Percentiles rank a stretch among this genome's conserved stretches.
These are phyloP conservation scores for Netelia virgata DNA, from an alignment of 2,888 invertebrate genomes.

Conservation along the genomic window DNA sequence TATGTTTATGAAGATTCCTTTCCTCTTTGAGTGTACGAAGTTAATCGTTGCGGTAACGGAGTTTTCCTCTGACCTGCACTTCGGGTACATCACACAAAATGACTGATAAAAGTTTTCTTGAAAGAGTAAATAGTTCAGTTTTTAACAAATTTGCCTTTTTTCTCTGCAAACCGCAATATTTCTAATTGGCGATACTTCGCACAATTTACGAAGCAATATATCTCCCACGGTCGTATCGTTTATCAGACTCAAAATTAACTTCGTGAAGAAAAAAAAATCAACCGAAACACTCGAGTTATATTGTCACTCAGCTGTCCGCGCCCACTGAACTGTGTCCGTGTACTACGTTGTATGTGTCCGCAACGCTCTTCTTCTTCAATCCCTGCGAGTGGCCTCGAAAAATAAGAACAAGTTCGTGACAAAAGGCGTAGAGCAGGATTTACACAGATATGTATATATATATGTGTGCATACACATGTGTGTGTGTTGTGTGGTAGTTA, in stretches of 20 bases:
- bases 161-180: background rate
- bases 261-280: background rate
- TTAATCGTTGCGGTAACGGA: slow-evolving; percentile 87
- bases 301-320: slow-evolving; percentile 7
- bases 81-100: slow-evolving; percentile 84
- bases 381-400: slow-evolving; percentile 7
- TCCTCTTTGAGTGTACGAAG: slow-evolving; percentile 92
- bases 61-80: slow-evolving; percentile 80
- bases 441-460: slow-evolving; percentile 1
- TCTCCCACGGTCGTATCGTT: too few relatives aligned
- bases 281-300: background rate
- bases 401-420: slow-evolving; percentile 36
- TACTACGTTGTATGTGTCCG: background rate
- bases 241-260: too few relatives aligned
- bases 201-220: too few relatives aligned
- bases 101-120: slow-evolving; percentile 67
- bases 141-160: background rate
- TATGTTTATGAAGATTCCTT: slow-evolving; percentile 95
- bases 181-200: too few relatives aligned
- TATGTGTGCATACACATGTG: slow-evolving; percentile 3
- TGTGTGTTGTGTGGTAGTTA: slow-evolving; percentile 4
- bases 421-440: slow-evolving; percentile 27
- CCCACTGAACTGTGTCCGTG: slow-evolving; percentile 1
- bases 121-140: background rate
- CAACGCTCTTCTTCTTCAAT: background rate